Evolutionary conservation across 2,113 vertebrate genomes (phyloP).

Genomic region (Pelecanoides urinatrix): DNA sequence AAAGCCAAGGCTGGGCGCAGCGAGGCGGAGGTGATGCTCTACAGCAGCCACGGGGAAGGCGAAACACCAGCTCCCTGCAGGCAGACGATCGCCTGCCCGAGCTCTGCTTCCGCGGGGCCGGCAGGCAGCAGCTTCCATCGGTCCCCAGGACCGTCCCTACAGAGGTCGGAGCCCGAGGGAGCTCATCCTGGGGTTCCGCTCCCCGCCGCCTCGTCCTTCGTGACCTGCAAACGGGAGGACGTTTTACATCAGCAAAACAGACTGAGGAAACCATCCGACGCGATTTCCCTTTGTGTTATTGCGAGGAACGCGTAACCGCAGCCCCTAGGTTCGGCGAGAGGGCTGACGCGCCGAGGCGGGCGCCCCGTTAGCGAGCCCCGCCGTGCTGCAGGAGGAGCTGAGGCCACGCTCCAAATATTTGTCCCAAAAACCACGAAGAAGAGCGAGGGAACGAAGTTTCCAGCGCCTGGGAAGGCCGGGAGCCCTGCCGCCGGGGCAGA

Average conservation of each 20-base stretch:
- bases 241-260: neutral
- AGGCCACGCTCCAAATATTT: neutral
- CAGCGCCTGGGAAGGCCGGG: neutral
- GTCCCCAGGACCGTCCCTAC: neutral
- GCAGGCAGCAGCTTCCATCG: neutral
- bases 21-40: neutral
- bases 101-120: too few species aligned
- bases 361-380: neutral
- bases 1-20: rapidly evolving
- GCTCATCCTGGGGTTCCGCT: neutral
- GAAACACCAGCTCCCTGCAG: rapidly evolving
- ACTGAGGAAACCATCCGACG: rapidly evolving
- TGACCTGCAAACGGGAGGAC: neutral
- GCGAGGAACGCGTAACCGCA: rapidly evolving
- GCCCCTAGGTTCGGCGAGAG: too few species aligned
- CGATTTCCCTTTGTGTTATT: neutral
- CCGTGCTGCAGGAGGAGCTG: rapidly evolving
- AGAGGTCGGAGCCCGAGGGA: neutral
- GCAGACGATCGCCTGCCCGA: rapidly evolving
- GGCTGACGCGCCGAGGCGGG: neutral
- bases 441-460: neutral
- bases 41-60: rapidly evolving
- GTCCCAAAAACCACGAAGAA: neutral
- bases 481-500: neutral
- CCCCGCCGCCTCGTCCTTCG: too few species aligned